Evolutionary conservation across 2,888 invertebrate genomes (phyloP), one percentile per base, ranked within the genome.

Genomic region (Eupithecia pulchellata): DNA sequence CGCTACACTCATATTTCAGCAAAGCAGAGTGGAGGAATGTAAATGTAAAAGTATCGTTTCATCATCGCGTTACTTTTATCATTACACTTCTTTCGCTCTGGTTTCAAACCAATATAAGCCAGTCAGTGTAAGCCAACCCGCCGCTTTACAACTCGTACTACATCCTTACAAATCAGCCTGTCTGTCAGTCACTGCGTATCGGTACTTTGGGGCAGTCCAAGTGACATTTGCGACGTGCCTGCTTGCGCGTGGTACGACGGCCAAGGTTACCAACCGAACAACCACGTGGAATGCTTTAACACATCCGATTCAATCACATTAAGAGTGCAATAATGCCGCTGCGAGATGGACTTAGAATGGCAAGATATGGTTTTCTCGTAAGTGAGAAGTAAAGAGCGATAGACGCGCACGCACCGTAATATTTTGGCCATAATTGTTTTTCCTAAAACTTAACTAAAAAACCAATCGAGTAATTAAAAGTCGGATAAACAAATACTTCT

Each of bases 221-320:
- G 68, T 73, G 73, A 73, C 66, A 73, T 73, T 73, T 68, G 68
- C 71, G 64, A 66, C 66, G 74, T 74, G 69, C 66, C 69, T 74
- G 67, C 66, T 67, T 55, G 69, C 65, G 74, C 68, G 61, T 71
- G 73, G 75, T 62, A 78, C 75, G 67, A 78, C 73, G 68, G 66
- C 69, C 75, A 77, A 78, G 78, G 78, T 71, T 69, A 67, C 57
- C 66, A 66, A n/a, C 27, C 64, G 60, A 42, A 42, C 34, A 25
- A 61, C 58, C 68, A 69, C 66, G 69, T 69, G 68, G 36, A 63
- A 27, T 36, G n/a, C 60, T 61, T 52, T 66, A 72, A 63, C 68
- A 65, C 52, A 69, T 52, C 61, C 34, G n/a, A 32, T 60, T 32
- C 60, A 60, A 60, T 60, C 60, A 25, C n/a, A 5, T 2, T 29